Percentiles rank a stretch among this genome's conserved stretches.
Evolutionary conservation across 2,797 vertebrate species (phyloP).

Genomic region (Clarias pachynema): DNA sequence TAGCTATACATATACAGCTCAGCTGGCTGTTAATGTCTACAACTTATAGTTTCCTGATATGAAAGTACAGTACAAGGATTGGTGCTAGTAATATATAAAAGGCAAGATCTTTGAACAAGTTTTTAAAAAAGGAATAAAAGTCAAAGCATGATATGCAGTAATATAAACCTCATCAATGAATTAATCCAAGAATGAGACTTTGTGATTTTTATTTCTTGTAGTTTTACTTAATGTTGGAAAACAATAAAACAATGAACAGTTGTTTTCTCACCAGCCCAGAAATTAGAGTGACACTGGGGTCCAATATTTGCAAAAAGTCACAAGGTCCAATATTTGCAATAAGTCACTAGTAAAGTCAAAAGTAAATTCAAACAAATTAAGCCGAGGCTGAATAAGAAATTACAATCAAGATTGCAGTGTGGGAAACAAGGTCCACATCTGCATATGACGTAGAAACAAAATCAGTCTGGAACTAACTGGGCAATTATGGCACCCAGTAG

Average conservation of each 20-base stretch:
- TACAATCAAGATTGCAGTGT: background rate
- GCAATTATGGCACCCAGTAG: background rate
- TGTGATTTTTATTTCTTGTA: background rate
- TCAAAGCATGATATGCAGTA: background rate
- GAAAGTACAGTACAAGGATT: background rate
- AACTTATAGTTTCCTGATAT: background rate
- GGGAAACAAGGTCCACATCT: background rate
- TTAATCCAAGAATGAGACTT: background rate
- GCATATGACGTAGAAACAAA: background rate
- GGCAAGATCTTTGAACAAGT: background rate
- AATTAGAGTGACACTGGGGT: background rate
- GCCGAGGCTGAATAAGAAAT: background rate
- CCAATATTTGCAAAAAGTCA: background rate
- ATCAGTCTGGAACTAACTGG: background rate
- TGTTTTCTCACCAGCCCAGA: background rate
- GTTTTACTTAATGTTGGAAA: background rate
- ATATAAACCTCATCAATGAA: background rate
- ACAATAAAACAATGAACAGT: background rate
- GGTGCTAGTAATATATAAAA: background rate
- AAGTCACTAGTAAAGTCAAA: background rate
- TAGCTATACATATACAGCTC: background rate
- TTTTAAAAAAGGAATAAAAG: background rate
- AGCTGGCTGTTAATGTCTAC: background rate
- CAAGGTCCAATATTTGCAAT: background rate
- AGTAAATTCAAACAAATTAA: background rate